Conservation (phyloP, 2,113 vertebrate species). For the Azemiops feae region DNA sequence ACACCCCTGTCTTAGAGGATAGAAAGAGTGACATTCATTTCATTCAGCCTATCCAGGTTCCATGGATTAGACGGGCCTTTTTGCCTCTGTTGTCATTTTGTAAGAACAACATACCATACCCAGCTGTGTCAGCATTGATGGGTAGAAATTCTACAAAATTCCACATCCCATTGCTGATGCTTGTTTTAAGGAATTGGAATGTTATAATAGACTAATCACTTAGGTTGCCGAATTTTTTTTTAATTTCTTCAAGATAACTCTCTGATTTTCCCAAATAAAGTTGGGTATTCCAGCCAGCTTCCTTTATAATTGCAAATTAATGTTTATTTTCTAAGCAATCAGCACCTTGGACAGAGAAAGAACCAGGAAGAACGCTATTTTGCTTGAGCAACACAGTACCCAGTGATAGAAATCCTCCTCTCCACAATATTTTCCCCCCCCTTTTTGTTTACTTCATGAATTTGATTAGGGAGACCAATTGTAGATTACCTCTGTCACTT, state of each 20-base stretch:
- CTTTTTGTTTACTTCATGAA: not conserved
- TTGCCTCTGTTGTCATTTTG: not conserved
- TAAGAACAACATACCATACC: not conserved
- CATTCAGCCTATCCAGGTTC: not conserved
- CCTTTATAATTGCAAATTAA: not conserved
- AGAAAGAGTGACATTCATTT: not conserved
- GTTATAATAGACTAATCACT: not conserved
- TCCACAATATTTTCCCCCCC: rapidly evolving
- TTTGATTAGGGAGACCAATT: not conserved
- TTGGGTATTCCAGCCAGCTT: rapidly evolving
- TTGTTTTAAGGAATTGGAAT: not conserved
- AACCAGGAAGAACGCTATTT: not conserved
- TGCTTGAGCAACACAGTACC: not conserved
- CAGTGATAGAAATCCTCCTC: not conserved
- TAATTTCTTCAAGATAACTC: not conserved
- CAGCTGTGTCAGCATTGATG: not conserved
- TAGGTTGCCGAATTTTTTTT: not conserved
- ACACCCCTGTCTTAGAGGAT: not conserved
- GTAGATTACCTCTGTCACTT: not conserved
- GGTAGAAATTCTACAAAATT: not conserved
- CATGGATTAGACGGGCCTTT: not conserved
- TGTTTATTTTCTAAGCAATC: not conserved
- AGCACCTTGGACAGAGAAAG: slow-evolving; percentile 76
- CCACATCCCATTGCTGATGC: not conserved
- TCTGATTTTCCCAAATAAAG: rapidly evolving